A percentile compares a stretch with the other conserved stretches of the same genome.
Evolutionary conservation across 2,113 vertebrate species (phyloP).

Genomic region (Pungitius pungitius): DNA sequence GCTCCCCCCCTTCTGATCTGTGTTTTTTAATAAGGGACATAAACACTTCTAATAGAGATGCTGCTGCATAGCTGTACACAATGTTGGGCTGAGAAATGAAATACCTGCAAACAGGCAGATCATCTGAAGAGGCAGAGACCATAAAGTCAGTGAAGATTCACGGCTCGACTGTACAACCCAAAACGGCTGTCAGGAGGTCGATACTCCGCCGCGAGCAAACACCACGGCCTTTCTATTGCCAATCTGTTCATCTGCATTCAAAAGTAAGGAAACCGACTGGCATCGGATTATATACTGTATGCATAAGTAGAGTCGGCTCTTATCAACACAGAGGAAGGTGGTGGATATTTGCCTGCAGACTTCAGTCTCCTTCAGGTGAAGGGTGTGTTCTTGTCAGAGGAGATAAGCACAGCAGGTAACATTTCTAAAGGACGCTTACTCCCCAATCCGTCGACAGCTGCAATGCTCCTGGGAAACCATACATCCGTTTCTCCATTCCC

Average conservation of each 20-base stretch:
- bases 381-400: constrained; percentile 59
- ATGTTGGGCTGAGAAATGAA: background rate
- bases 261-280: background rate
- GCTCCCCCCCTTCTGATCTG: background rate
- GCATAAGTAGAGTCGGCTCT: background rate
- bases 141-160: no score
- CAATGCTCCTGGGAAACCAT: constrained; percentile 58
- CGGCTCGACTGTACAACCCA: background rate
- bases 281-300: background rate
- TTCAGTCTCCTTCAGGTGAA: constrained; percentile 49
- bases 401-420: constrained; percentile 63
- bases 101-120: background rate
- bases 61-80: background rate
- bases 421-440: constrained; percentile 41
- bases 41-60: background rate
- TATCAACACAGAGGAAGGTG: background rate
- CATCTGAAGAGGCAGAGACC: background rate
- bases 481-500: constrained; percentile 46
- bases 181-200: constrained; percentile 24
- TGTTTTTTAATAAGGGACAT: background rate
- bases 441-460: constrained; percentile 70
- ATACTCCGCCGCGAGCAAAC: background rate
- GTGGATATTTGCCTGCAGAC: constrained; percentile 21
- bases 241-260: background rate
- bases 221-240: constrained; percentile 7